A percentile compares a stretch with the other conserved stretches of the same genome.
phyloP scores from a whole-genome alignment of 1,140 invertebrate genomes.

The Charaxes varanes region DNA sequence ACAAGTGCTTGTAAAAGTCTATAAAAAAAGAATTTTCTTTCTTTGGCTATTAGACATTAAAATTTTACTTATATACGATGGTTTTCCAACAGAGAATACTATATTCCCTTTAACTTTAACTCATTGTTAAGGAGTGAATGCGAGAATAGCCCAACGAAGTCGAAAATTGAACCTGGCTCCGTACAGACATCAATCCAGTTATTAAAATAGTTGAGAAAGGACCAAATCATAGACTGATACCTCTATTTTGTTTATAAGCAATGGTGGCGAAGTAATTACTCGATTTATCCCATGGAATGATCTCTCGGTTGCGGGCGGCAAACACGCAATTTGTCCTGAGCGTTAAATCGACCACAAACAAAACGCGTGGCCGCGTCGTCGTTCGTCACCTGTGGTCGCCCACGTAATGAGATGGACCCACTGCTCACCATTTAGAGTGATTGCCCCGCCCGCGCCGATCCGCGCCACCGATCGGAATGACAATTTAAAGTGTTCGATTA shows the following conservation, averaged over 20 bases:
- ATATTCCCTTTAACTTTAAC: too few species aligned
- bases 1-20: too few species aligned
- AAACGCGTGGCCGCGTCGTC: constrained; percentile 62
- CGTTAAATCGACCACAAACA: constrained; percentile 72
- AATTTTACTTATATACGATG: too few species aligned
- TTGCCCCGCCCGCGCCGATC: constrained; percentile 48
- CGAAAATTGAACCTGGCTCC: too few species aligned
- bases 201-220: too few species aligned
- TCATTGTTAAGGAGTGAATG: too few species aligned
- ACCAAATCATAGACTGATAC: too few species aligned
- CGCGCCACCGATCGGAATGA: constrained; percentile 23
- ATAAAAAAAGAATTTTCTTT: too few species aligned
- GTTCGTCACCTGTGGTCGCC: constrained; percentile 69
- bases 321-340: constrained; percentile 69
- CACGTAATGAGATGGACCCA: constrained; percentile 72
- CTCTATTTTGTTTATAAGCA: constrained; percentile 47
- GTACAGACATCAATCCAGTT: too few species aligned
- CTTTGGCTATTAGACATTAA: too few species aligned
- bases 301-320: constrained; percentile 57
- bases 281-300: constrained; percentile 61
- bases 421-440: constrained; percentile 70
- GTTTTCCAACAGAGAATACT: too few species aligned
- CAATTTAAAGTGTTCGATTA: constrained; percentile 29
- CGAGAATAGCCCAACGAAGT: too few species aligned
- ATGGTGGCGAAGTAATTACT: constrained; percentile 62